A percentile compares a stretch with the other conserved stretches of the same genome.
phyloP scores from a whole-genome alignment of 53 echinoderm and acorn worm genomes.

The Echinarachnius parma region DNA sequence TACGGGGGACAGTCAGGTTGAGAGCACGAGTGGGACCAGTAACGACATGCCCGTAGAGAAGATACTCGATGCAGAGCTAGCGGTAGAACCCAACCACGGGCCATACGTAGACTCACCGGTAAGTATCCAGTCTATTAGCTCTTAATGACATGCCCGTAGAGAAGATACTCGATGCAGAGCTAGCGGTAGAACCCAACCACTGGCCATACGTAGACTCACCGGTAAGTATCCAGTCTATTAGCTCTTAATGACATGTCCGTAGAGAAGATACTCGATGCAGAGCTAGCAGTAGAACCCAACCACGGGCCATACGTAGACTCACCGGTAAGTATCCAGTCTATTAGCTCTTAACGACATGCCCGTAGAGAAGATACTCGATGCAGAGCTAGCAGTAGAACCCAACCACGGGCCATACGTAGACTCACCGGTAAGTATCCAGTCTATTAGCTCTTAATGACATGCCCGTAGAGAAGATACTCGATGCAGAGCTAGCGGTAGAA shows the following conservation, averaged over 20 bases:
- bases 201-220: slow-evolving; percentile 98
- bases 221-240: slow-evolving; percentile 63
- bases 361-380: slow-evolving; percentile 97
- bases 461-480: slow-evolving; percentile 99
- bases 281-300: slow-evolving; percentile 96
- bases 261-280: slow-evolving; percentile 97
- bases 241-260: slow-evolving; percentile 99
- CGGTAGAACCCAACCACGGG: slow-evolving; percentile 96
- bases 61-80: slow-evolving; percentile 93
- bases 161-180: slow-evolving; percentile 95
- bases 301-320: slow-evolving; percentile 97
- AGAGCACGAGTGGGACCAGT: slow-evolving; percentile 91
- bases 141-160: slow-evolving; percentile 99
- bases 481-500: slow-evolving; percentile 95
- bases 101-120: slow-evolving; percentile 99
- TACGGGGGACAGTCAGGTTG: slow-evolving; percentile 92
- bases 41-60: slow-evolving; percentile 99
- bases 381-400: slow-evolving; percentile 95
- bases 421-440: slow-evolving; percentile 76
- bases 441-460: too few species aligned
- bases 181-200: slow-evolving; percentile 96
- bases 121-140: slow-evolving; percentile 59
- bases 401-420: slow-evolving; percentile 97
- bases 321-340: slow-evolving; percentile 70
- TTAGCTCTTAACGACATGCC: slow-evolving; percentile 99